These are phyloP conservation scores for Philypnodon macrostomus DNA, from an alignment of 2,797 vertebrate genomes.

Conservation along the genomic window DNA sequence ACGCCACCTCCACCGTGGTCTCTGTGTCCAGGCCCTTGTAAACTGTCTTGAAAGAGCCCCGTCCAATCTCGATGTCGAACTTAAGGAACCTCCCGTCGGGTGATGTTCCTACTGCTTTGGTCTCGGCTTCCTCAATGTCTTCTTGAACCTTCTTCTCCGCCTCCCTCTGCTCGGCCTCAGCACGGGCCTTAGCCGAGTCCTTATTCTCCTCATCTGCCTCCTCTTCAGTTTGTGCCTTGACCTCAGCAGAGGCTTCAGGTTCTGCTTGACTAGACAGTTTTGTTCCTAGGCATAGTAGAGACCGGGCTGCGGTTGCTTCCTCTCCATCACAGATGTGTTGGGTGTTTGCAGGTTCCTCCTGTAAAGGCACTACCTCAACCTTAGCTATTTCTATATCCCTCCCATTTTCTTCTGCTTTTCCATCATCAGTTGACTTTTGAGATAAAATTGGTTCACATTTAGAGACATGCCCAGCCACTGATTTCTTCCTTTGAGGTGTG, in stretches of 20 bases:
- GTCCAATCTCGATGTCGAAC: constrained; percentile 97
- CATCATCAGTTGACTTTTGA: constrained; percentile 39
- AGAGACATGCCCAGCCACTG: constrained; percentile 37
- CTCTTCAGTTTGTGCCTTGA: constrained; percentile 54
- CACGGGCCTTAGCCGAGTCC: constrained; percentile 69
- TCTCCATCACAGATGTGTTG: constrained; percentile 55
- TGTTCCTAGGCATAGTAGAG: constrained; percentile 35
- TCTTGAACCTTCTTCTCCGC: constrained; percentile 83
- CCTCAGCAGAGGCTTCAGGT: constrained; percentile 37
- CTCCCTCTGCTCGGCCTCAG: constrained; percentile 75
- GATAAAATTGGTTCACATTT: constrained; percentile 36
- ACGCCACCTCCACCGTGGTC: constrained; percentile 96
- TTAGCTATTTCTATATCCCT: constrained; percentile 49
- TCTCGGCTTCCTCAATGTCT: constrained; percentile 94
- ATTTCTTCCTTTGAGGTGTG: constrained; percentile 34
- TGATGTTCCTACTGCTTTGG: constrained; percentile 93
- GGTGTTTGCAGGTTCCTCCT: constrained; percentile 44
- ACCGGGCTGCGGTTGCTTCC: constrained; percentile 23
- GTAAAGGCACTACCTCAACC: constrained; percentile 59
- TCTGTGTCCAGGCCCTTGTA: constrained; percentile 97
- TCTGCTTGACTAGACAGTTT: constrained; percentile 54
- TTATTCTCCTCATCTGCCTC: constrained; percentile 71
- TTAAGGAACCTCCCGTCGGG: constrained; percentile 94
- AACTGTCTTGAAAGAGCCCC: constrained; percentile 97
- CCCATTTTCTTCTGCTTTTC: constrained; percentile 21